phyloP scores from a whole-genome alignment of 2,888 invertebrate genomes.

The Opisthograptis luteolata region DNA sequence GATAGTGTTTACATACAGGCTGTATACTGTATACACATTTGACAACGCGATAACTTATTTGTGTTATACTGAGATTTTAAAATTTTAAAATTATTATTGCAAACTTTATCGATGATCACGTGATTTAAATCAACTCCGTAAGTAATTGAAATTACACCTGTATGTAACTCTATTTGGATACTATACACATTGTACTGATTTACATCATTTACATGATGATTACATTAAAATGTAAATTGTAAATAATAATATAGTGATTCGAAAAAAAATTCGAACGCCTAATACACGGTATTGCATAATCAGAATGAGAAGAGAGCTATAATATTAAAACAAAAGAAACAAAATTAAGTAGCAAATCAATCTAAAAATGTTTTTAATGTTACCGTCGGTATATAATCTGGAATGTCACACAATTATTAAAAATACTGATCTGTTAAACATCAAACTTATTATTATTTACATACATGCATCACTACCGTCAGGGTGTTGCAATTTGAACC shows the following conservation, averaged over 20 bases:
- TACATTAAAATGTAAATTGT: too few species aligned
- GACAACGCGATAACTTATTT: too few species aligned
- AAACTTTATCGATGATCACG: not conserved
- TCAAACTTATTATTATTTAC: conserved; percentile 69
- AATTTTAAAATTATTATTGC: too few species aligned
- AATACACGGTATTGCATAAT: conserved; percentile 13
- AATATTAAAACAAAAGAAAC: conserved; percentile 44
- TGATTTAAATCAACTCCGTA: not conserved
- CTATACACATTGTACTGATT: conserved; percentile 46
- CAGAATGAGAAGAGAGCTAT: conserved; percentile 60
- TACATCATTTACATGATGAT: too few species aligned
- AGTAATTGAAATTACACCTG: not conserved
- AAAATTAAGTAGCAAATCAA: conserved; percentile 58
- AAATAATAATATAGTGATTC: too few species aligned
- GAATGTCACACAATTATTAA: conserved; percentile 83
- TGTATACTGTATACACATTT: not conserved
- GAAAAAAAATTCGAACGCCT: conserved; percentile 3
- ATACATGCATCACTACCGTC: conserved; percentile 64
- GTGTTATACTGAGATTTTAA: too few species aligned
- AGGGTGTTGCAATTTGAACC: conserved; percentile 70
- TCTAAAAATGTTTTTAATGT: conserved; percentile 45
- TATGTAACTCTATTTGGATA: conserved; percentile 24
- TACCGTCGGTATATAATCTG: conserved; percentile 70
- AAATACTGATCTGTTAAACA: conserved; percentile 82
- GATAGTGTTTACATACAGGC: conserved; percentile 6